Base-by-base conservation (phyloP, 2,797 vertebrate genomes). In the Enteromius afrohamiltoni region DNA sequence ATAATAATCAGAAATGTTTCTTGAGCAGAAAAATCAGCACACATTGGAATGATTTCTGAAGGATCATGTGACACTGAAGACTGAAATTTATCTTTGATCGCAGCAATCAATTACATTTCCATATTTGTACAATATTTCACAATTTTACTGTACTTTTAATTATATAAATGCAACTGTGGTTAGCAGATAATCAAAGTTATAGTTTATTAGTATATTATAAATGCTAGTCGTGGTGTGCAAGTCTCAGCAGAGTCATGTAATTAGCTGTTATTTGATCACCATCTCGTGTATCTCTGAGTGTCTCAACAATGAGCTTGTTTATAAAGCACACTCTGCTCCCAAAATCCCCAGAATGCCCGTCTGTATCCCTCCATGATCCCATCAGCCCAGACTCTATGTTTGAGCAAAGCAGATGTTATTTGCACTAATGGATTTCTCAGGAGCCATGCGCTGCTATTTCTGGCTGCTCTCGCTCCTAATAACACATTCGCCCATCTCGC, bases 281-380 rank as follows among this genome's bases (percentile, higher is more conserved):
- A 23, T 17, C 49, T 9, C 4, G 1, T 51, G 65, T 42, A 4
- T 58, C 14, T 74, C 29, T 47, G 45, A 4, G 17, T 34, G 4
- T 65, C 58, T 82, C 37, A 60, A 37, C 69, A 2, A 5, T 19
- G 42, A 64, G 45, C 58, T 75, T 29, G 31, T 75, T 65, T 65
- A 75, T 82, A 82, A 82, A 75, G 21, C 40, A 49, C 5, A 29
- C 21, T 53, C 13, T 16, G 21, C 8, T 82, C 70, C 60, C 45
- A 65, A 37, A 67, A 74, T 75, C 79, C 40, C 68, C 69, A 81
- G 40, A 34, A 49, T 4, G 2, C 8, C 47, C n/a, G 13, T 53
- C 71, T 65, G 21, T 45, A 19, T 82, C 37, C 67, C 67, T 70
- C 51, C 34, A 21, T 58, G 78, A 53, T 37, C 58, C 70, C 42